Evolutionary conservation across 1,140 invertebrate genomes (phyloP).

Genomic region (Platorchestia sp.): DNA sequence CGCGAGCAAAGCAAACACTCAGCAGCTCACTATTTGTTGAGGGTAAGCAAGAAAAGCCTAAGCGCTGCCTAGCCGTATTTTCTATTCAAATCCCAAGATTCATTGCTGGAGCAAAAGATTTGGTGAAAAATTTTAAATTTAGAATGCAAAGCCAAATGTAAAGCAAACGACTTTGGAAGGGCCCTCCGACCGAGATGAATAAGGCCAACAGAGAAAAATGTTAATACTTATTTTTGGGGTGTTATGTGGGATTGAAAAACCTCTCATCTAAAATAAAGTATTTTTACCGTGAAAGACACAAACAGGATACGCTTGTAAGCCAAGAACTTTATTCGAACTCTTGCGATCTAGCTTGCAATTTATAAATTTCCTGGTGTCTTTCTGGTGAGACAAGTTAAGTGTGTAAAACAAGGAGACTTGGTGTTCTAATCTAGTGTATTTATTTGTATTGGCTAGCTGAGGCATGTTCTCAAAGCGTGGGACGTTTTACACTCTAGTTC

Average conservation of each 20-base stretch:
- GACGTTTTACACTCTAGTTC: too few species aligned
- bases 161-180: not conserved
- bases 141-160: not conserved
- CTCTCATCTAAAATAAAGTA: not conserved
- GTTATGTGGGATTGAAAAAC: not conserved
- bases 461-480: too few species aligned
- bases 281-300: not conserved
- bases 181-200: not conserved
- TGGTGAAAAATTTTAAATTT: not conserved
- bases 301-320: not conserved
- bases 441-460: too few species aligned
- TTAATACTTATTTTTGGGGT: not conserved
- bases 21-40: not conserved
- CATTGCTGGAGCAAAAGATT: not conserved
- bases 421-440: too few species aligned
- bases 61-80: not conserved
- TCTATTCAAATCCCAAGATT: not conserved
- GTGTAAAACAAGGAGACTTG: too few species aligned
- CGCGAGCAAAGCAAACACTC: not conserved
- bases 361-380: too few species aligned
- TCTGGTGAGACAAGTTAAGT: too few species aligned
- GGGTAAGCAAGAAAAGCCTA: not conserved
- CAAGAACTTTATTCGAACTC: too few species aligned
- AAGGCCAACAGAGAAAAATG: not conserved
- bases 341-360: too few species aligned